Evolutionary conservation across 2,888 invertebrate genomes (phyloP), one percentile per base, ranked within the genome.

Genomic region (Abscondita cerata): DNA sequence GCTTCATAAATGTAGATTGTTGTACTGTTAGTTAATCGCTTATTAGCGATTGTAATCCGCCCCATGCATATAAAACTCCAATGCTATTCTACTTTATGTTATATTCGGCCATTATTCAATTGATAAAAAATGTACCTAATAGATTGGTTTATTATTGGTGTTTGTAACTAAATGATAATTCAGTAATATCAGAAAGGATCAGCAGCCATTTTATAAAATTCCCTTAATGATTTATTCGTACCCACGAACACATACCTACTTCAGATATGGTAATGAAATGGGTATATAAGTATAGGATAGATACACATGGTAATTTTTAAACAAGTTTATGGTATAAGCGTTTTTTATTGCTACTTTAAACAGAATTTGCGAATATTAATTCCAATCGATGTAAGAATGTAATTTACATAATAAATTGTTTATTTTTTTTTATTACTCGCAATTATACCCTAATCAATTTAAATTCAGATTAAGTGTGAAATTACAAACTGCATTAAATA

Each of bases 131-230:
- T 47, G 20, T 56, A 50, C n/a, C n/a, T n/a, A 25, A 55, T 59
- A 40, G 47, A 57, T 60, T 61, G 61, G 44, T 55, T 20, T 34
- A 19, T 65, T 65, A 58, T 58, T 54, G 44, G 34, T 61, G 61
- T 65, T 65, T 65, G 64, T 65, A 58, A 52, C 33, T 20, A 58
- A 65, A 65, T 65, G 61, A 61, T 61, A 53, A 58, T 64, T 64
- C 55, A 52, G 52, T 64, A 52, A 56, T 52, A 33, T 53, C 41
- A 48, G 50, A 51, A 41, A 47, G 52, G 56, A 56, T 46, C 52
- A 59, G 56, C 25, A 56, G 62, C 62, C 62, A 52, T 62, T 53
- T 53, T 56, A 56, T 15, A 44, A 44, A 15, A 51, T 40, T 50
- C 34, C 58, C 53, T 47, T 47, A 62, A 52, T 52, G 62, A 56